Evolutionary conservation across 2,113 vertebrate genomes (phyloP).

Genomic region (Microtus oregoni): DNA sequence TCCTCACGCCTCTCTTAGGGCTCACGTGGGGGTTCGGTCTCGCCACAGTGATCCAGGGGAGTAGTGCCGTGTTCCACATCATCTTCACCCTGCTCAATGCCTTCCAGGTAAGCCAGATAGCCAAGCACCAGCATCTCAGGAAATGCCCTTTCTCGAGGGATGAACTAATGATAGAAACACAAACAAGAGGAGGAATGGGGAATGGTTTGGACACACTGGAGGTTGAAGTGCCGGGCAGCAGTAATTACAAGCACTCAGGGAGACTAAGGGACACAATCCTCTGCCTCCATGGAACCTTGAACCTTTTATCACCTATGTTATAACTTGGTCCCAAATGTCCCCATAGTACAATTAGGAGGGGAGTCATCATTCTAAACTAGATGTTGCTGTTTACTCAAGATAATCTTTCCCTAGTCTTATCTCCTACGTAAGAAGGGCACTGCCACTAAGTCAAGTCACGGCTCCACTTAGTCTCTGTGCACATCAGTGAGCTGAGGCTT

Average conservation of each 20-base stretch:
- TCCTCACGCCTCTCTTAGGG: conserved; percentile 88
- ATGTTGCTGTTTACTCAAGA: conserved; percentile 30
- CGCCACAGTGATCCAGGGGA: conserved; percentile 62
- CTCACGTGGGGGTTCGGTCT: conserved; percentile 90
- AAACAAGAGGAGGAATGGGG: conserved; percentile 42
- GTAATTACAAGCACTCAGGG: background rate
- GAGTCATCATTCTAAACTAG: background rate
- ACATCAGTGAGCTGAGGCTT: background rate
- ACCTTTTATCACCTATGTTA: conserved; percentile 2
- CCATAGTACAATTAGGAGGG: background rate
- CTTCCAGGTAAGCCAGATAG: conserved; percentile 86
- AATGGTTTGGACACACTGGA: conserved; percentile 9
- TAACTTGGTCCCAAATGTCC: conserved; percentile 26
- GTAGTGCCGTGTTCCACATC: conserved; percentile 78
- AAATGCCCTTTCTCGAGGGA: background rate
- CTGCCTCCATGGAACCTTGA: background rate
- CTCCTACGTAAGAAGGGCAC: background rate
- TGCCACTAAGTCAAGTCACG: background rate
- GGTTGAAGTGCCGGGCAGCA: background rate
- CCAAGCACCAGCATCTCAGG: fast-evolving
- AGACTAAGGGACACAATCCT: background rate
- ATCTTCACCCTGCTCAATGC: conserved; percentile 86
- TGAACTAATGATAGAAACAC: conserved; percentile 52
- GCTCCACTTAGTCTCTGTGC: background rate
- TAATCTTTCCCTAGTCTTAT: background rate